A percentile compares a stretch with the other conserved stretches of the same genome.
These are phyloP conservation scores for Nymphicus hollandicus DNA, from an alignment of 2,113 vertebrate genomes.

Conservation along the genomic window DNA sequence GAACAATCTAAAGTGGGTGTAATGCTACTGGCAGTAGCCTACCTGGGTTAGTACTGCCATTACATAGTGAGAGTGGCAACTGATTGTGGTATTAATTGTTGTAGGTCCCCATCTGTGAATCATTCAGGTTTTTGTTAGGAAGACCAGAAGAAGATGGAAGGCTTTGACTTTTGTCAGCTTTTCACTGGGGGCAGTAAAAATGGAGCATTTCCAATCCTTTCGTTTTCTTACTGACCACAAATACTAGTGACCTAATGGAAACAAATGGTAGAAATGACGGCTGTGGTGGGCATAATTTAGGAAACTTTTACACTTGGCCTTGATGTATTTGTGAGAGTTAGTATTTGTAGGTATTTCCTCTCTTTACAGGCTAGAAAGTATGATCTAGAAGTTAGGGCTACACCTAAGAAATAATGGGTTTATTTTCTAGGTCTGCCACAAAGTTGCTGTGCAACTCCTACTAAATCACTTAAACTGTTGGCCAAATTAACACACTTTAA, in stretches of 20 bases:
- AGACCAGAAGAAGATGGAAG: not conserved
- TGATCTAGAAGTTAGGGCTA: not conserved
- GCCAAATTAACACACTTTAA: not conserved
- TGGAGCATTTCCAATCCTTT: not conserved
- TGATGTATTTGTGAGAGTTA: not conserved
- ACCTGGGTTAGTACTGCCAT: not conserved
- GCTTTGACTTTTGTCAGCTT: not conserved
- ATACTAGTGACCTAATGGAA: not conserved
- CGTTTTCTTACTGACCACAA: not conserved
- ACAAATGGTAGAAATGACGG: not conserved
- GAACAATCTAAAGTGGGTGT: not conserved
- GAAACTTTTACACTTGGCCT: not conserved
- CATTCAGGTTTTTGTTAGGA: not conserved
- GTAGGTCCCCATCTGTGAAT: not conserved
- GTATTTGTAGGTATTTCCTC: not conserved
- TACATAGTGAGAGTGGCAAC: not conserved
- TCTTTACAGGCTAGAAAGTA: not conserved
- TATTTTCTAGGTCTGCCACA: not conserved
- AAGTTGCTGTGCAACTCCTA: not conserved
- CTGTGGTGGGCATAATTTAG: not conserved
- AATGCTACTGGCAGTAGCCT: not conserved
- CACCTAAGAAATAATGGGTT: not conserved
- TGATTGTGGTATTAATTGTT: not conserved
- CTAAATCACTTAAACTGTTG: not conserved
- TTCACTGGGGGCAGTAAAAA: not conserved